Evolutionary conservation across 2,113 vertebrate species (phyloP).

Genomic region (Suricata suricatta): DNA sequence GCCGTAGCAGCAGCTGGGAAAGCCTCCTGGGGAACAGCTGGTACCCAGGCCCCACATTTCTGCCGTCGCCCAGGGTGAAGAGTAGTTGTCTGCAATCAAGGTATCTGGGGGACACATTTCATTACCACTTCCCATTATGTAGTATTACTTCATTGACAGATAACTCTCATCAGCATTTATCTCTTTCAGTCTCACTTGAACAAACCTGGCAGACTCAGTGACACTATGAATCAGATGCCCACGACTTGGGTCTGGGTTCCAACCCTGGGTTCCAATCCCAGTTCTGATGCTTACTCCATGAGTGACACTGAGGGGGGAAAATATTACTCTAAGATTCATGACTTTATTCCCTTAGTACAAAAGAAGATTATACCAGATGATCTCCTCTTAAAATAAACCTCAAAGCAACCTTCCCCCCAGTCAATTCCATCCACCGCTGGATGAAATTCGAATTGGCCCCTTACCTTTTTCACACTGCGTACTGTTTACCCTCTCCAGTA

Average conservation of each 20-base stretch:
- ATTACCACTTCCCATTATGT: background rate
- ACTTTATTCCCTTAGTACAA: background rate
- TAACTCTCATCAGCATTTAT: background rate
- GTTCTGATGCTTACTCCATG: background rate
- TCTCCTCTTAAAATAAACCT: background rate
- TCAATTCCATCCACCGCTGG: background rate
- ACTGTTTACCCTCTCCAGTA: background rate
- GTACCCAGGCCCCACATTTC: background rate
- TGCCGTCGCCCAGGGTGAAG: background rate
- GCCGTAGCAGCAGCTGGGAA: constrained; percentile 82
- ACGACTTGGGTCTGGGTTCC: background rate
- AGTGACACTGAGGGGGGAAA: background rate
- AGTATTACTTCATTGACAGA: background rate
- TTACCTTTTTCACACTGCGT: background rate
- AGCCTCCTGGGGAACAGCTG: constrained; percentile 85
- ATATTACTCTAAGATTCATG: background rate
- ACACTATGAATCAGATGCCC: background rate
- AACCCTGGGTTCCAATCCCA: background rate
- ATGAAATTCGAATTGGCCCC: background rate
- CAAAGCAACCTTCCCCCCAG: background rate
- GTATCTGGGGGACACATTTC: background rate
- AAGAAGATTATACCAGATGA: background rate
- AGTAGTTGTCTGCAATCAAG: background rate
- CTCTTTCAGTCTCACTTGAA: background rate
- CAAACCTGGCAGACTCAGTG: background rate